Conservation (phyloP, 1,140 invertebrate genomes). For the Phortica variegata region DNA sequence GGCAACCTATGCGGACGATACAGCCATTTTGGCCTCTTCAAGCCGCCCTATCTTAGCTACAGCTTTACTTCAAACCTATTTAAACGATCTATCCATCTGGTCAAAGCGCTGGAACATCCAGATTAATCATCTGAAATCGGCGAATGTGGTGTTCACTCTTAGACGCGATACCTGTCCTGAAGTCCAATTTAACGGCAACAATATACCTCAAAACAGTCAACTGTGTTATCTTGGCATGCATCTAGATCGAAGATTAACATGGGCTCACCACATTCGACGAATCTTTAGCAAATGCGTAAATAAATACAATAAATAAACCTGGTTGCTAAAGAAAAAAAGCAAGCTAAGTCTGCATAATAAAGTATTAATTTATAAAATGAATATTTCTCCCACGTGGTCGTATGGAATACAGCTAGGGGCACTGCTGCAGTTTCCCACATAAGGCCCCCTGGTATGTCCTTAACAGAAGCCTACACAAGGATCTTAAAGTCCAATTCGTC, state of each 20-base stretch:
- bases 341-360: background rate
- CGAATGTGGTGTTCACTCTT: no score
- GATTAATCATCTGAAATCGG: background rate
- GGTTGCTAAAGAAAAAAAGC: background rate
- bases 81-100: background rate
- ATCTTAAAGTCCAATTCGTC: background rate
- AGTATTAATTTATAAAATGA: background rate
- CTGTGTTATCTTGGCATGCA: no score
- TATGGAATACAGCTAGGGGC: background rate
- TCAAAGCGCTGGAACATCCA: background rate
- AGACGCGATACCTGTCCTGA: no score
- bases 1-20: background rate
- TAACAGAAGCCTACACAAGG: background rate
- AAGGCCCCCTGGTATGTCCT: background rate
- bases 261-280: no score
- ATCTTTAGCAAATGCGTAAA: no score
- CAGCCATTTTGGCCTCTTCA: background rate
- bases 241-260: no score
- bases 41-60: background rate
- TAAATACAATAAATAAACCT: background rate
- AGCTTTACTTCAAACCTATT: background rate
- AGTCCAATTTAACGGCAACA: no score
- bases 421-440: no score
- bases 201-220: no score
- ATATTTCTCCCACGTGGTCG: background rate